These are phyloP conservation scores for Chrysocyon brachyurus DNA, from an alignment of 2,797 vertebrate genomes.

Conservation along the genomic window DNA sequence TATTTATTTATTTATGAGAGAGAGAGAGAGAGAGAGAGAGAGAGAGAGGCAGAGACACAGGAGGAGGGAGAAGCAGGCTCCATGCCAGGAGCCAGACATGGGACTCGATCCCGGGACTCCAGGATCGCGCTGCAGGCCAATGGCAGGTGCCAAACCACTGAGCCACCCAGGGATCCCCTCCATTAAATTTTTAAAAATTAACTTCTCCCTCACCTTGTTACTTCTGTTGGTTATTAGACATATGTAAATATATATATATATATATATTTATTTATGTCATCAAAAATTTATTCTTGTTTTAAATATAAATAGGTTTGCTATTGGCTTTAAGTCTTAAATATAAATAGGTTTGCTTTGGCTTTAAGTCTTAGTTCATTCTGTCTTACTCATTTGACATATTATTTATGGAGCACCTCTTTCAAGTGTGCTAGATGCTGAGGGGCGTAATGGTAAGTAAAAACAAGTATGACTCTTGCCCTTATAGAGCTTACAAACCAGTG, in stretches of 20 bases:
- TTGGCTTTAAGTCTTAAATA: conserved; percentile 10
- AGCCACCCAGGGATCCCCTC: too few species aligned
- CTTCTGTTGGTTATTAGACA: background rate
- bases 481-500: background rate
- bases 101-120: too few species aligned
- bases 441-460: background rate
- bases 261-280: background rate
- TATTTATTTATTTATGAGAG: too few species aligned
- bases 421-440: background rate
- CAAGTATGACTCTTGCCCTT: background rate
- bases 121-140: too few species aligned
- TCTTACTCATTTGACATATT: conserved; percentile 2
- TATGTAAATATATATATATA: background rate
- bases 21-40: too few species aligned
- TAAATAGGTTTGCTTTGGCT: background rate
- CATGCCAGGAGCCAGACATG: too few species aligned
- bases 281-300: background rate
- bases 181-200: background rate
- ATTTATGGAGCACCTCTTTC: background rate
- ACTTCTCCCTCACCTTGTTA: background rate
- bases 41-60: too few species aligned
- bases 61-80: too few species aligned
- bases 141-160: too few species aligned
- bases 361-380: background rate
- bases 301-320: background rate